phyloP scores from a whole-genome alignment of 2,888 invertebrate genomes.

The Noctua janthina region DNA sequence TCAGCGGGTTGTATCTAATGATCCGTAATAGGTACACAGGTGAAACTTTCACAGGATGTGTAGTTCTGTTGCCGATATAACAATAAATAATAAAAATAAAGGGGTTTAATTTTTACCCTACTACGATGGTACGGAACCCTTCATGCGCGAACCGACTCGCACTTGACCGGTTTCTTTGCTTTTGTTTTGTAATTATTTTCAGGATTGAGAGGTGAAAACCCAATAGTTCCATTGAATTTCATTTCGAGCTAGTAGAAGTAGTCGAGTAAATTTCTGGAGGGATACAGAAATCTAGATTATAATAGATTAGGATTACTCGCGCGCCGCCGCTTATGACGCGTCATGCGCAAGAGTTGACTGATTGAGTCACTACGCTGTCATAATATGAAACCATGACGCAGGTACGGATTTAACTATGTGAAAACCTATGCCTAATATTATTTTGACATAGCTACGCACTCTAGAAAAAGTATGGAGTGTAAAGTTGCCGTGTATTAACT shows the following conservation, averaged over 20 bases:
- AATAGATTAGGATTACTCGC: slow-evolving; percentile 18
- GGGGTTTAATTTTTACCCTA: no score
- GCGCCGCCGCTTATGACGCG: background rate
- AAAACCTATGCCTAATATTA: background rate
- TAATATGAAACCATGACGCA: slow-evolving; percentile 4
- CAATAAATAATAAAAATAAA: no score
- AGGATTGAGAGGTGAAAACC: background rate
- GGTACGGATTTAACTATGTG: background rate
- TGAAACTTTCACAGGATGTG: no score
- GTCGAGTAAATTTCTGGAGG: background rate
- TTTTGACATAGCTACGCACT: background rate
- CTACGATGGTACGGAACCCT: no score
- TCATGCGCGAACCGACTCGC: no score
- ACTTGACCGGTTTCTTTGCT: no score
- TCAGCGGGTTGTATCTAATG: no score
- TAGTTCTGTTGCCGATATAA: no score
- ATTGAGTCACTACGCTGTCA: slow-evolving; percentile 14
- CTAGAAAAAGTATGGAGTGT: background rate
- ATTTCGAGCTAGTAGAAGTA: background rate
- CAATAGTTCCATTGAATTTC: background rate
- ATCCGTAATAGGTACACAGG: no score
- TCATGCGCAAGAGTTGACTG: slow-evolving; percentile 27
- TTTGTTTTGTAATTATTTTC: background rate
- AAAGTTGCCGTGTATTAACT: background rate
- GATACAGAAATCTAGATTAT: slow-evolving; percentile 7